Evolutionary conservation across 2,888 invertebrate genomes (phyloP).

Genomic region (Diaphora mendica): DNA sequence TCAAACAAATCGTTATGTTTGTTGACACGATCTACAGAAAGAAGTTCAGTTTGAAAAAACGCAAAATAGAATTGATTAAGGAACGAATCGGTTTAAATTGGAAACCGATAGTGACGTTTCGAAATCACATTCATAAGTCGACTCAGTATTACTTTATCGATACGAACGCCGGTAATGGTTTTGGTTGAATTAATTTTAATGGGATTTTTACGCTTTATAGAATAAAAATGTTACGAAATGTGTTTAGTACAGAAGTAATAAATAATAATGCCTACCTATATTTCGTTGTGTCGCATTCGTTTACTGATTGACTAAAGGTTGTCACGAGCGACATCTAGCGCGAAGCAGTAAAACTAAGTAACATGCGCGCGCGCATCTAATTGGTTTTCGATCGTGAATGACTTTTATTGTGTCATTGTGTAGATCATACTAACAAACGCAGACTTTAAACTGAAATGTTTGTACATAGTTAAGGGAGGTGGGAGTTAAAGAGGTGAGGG

Average conservation of each 20-base stretch:
- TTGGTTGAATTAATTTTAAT: conserved; percentile 86
- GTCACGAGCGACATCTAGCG: conserved; percentile 71
- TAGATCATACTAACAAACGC: conserved; percentile 38
- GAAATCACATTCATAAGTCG: conserved; percentile 86
- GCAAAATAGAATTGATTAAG: conserved; percentile 85
- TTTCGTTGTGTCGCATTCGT: conserved; percentile 47
- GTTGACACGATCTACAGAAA: conserved; percentile 74
- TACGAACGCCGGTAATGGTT: conserved; percentile 84
- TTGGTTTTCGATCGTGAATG: conserved; percentile 55
- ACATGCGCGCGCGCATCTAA: conserved; percentile 75
- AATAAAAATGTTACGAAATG: conserved; percentile 84
- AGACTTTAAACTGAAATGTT: conserved; percentile 32
- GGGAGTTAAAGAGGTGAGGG: conserved; percentile 30
- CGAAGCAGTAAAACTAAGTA: conserved; percentile 58
- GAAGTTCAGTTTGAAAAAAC: conserved; percentile 77
- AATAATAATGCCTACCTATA: conserved; percentile 66
- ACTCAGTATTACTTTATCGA: conserved; percentile 85
- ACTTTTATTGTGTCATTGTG: conserved; percentile 46
- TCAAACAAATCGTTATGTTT: conserved; percentile 72
- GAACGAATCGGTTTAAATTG: conserved; percentile 87
- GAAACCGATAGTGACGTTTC: conserved; percentile 86
- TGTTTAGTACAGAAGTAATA: conserved; percentile 79
- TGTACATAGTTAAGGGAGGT: conserved; percentile 34
- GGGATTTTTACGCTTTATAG: conserved; percentile 85
- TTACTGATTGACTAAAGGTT: conserved; percentile 55